Percentiles rank a stretch among this genome's conserved stretches.
These are phyloP conservation scores for Gymnothorax reevesii DNA, from an alignment of 2,797 vertebrate genomes.

Conservation along the genomic window DNA sequence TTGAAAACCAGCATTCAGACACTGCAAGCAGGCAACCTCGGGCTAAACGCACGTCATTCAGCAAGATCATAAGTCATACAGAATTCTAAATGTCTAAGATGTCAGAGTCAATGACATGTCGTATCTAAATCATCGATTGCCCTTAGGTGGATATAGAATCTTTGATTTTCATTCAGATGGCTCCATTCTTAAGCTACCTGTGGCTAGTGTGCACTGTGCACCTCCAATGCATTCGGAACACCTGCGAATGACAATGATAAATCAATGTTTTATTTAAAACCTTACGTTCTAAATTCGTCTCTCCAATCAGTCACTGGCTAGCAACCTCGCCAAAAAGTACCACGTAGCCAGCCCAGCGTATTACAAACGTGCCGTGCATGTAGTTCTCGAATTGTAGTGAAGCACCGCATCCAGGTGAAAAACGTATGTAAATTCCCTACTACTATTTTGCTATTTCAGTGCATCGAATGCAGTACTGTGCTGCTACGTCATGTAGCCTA, in stretches of 20 bases:
- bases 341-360: slow-evolving; percentile 16
- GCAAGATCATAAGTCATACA: neutral
- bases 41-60: slow-evolving; percentile 17
- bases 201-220: neutral
- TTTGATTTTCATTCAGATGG: neutral
- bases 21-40: neutral
- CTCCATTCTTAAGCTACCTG: slow-evolving; percentile 1
- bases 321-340: slow-evolving; percentile 12
- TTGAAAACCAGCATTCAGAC: slow-evolving; percentile 16
- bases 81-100: neutral
- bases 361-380: slow-evolving; percentile 20
- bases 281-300: slow-evolving; percentile 6
- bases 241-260: slow-evolving; percentile 1
- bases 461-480: slow-evolving; percentile 37
- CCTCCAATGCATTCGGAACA: slow-evolving; percentile 4
- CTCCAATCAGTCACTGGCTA: slow-evolving; percentile 16
- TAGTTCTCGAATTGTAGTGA: slow-evolving; percentile 14
- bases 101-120: slow-evolving; percentile 16
- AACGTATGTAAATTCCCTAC: slow-evolving; percentile 24
- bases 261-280: slow-evolving; percentile 15
- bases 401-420: slow-evolving; percentile 39
- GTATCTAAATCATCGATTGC: neutral
- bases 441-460: slow-evolving; percentile 29
- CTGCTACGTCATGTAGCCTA: slow-evolving; percentile 45
- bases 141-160: slow-evolving; percentile 2